Evolutionary conservation across 1,140 invertebrate genomes (phyloP).

Genomic region (Drosophila equinoxialis): DNA sequence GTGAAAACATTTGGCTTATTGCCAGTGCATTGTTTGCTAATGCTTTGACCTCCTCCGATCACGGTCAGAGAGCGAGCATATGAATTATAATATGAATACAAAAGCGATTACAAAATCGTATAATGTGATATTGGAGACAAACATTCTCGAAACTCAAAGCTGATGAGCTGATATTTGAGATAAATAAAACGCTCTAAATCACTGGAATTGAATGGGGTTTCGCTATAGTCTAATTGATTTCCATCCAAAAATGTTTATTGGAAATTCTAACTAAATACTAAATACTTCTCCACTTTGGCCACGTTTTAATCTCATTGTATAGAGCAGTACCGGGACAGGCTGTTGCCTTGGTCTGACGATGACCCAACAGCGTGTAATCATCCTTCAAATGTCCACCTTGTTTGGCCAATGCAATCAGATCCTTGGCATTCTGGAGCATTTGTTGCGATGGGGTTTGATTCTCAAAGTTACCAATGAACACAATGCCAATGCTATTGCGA

Average conservation of each 20-base stretch:
- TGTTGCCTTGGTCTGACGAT: conserved; percentile 87
- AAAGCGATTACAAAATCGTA: conserved; percentile 1
- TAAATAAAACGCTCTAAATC: too few species aligned
- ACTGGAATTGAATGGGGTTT: too few species aligned
- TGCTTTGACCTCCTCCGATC: conserved; percentile 48
- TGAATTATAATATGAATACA: conserved; percentile 73
- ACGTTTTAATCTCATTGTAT: conserved; percentile 84
- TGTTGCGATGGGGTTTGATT: conserved; percentile 83
- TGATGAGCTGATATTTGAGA: too few species aligned
- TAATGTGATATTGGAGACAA: too few species aligned
- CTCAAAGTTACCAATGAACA: conserved; percentile 85
- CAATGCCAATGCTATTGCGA: conserved; percentile 87
- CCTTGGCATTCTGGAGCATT: conserved; percentile 86
- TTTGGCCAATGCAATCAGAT: conserved; percentile 87
- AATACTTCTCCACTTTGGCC: conserved; percentile 82
- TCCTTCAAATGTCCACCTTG: conserved; percentile 59
- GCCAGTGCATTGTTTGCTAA: conserved; percentile 71
- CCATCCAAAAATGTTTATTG: too few species aligned
- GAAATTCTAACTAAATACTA: conserved; percentile 17
- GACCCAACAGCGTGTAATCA: conserved; percentile 85
- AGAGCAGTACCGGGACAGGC: conserved; percentile 87
- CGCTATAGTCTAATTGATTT: too few species aligned
- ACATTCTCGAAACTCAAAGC: too few species aligned
- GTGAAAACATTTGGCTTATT: conserved; percentile 76
- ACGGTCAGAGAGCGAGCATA: conserved; percentile 58